These are phyloP conservation scores for Novumbra hubbsi DNA, from an alignment of 2,797 vertebrate genomes.

Conservation along the genomic window DNA sequence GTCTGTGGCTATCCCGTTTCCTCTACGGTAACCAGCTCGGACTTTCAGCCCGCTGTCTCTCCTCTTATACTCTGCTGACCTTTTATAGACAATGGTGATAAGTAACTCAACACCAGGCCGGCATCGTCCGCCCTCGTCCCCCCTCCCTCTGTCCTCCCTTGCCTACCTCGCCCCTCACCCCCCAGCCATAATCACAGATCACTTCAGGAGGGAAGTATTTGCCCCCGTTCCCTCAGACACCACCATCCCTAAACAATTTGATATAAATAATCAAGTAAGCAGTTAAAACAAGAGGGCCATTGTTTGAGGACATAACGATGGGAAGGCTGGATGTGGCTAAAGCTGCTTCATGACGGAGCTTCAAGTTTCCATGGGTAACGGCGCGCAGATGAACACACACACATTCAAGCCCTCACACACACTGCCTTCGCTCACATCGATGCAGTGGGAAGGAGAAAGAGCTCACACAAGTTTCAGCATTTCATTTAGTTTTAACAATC, in stretches of 20 bases:
- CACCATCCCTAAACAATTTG: slow-evolving; percentile 20
- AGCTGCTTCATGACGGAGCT: slow-evolving; percentile 40
- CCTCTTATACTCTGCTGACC: slow-evolving; percentile 74
- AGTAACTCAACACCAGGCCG: slow-evolving; percentile 64
- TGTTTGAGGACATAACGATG: slow-evolving; percentile 43
- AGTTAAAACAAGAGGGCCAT: slow-evolving; percentile 43
- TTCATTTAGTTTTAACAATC: neutral
- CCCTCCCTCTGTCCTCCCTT: slow-evolving; percentile 24
- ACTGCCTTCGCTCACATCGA: neutral
- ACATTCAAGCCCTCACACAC: slow-evolving; percentile 6
- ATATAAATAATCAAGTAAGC: slow-evolving; percentile 24
- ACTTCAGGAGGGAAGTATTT: slow-evolving; percentile 40
- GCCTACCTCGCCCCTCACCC: slow-evolving; percentile 20
- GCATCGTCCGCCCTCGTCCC: neutral
- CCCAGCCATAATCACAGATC: slow-evolving; percentile 39
- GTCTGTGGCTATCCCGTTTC: slow-evolving; percentile 86
- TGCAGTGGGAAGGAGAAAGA: neutral
- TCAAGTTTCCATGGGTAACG: slow-evolving; percentile 42
- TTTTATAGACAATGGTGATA: slow-evolving; percentile 81
- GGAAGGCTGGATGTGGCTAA: slow-evolving; percentile 35
- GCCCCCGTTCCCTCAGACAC: slow-evolving; percentile 20
- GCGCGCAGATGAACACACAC: slow-evolving; percentile 17
- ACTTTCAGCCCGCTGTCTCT: slow-evolving; percentile 69
- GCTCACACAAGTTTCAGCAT: neutral
- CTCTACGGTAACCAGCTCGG: slow-evolving; percentile 75